Evolutionary conservation across 2,888 invertebrate genomes (phyloP), one percentile per base, ranked within the genome.

Genomic region (Parascotia fuliginaria): DNA sequence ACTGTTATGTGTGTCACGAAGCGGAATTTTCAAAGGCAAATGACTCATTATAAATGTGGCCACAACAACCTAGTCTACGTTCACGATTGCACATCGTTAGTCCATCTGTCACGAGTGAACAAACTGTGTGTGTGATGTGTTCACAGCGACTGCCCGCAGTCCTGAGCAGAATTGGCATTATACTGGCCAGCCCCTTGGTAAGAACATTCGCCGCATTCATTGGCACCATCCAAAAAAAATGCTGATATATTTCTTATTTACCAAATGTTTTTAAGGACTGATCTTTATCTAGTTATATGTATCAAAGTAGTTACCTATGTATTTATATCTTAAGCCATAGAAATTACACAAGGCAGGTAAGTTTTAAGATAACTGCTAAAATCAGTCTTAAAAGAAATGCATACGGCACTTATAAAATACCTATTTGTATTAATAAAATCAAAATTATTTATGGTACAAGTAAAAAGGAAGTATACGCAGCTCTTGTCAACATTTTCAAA

Each of bases 131-230:
- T 94, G 93, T 94, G 92, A 93, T 94, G 93, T 94, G 90, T 94
- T 95, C 96, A 93, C 97, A 97, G 97, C 97, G 97, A 94, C 96
- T 97, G 94, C 97, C 97, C 94, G 97, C 97, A 94, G 97, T 97
- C 93, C 96, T 97, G 95, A 97, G 96, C 96, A 96, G 97, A 95
- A 97, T 97, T 95, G 97, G 97, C 95, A 96, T 97, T 93, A 96
- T 97, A 95, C 96, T 97, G 96, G 97, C 97, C 95, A 97, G 96
- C 95, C 97, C 97, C 93, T 95, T 97, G 97, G 97, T 97, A 97
- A 97, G 97, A 89, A 87, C 74, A 79, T 86, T 85, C 87, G 92
- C 92, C 90, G 76, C 83, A 76, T 79, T 81, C 89, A 89, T 85
- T 86, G 91, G 90, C 91, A 90, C 88, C 75, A 77, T 86, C 88